These are phyloP conservation scores for Drosophila prolongata DNA, from an alignment of 2,888 invertebrate genomes.

Conservation along the genomic window DNA sequence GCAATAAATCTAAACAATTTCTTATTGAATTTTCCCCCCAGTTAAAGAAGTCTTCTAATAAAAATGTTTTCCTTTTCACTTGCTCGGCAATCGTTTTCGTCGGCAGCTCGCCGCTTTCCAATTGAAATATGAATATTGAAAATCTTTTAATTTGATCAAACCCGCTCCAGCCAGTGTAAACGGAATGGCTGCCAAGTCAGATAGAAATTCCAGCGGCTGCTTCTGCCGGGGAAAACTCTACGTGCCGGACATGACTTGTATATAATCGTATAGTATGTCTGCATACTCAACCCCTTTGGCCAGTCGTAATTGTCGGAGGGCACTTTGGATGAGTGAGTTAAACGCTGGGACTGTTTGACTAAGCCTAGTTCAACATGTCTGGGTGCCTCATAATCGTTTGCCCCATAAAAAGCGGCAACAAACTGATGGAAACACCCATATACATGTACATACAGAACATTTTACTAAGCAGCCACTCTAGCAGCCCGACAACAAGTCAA, in stretches of 20 bases:
- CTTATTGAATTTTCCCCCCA: slow-evolving; percentile 1
- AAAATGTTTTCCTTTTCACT: slow-evolving; percentile 28
- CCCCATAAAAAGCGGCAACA: slow-evolving; percentile 32
- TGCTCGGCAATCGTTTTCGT: slow-evolving; percentile 8
- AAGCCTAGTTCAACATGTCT: slow-evolving; percentile 22
- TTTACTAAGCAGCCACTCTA: slow-evolving; percentile 52
- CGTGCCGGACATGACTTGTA: slow-evolving; percentile 54
- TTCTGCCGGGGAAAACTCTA: slow-evolving; percentile 31
- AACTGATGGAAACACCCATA: slow-evolving; percentile 3
- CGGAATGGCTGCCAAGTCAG: slow-evolving; percentile 37
- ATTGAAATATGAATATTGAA: slow-evolving; percentile 35
- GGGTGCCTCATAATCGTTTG: slow-evolving; percentile 37
- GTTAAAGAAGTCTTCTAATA: not conserved
- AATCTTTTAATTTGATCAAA: slow-evolving; percentile 24
- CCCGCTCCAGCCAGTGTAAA: slow-evolving; percentile 26
- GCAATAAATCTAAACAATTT: slow-evolving; percentile 8
- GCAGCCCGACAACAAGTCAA: slow-evolving; percentile 55
- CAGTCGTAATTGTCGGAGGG: slow-evolving; percentile 37
- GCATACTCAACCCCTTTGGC: slow-evolving; percentile 3
- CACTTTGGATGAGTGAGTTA: slow-evolving; percentile 60
- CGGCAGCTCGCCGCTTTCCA: not conserved
- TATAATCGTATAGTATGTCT: not conserved
- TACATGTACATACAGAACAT: slow-evolving; percentile 34
- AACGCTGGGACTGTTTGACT: slow-evolving; percentile 51
- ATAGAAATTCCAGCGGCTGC: slow-evolving; percentile 42